phyloP scores from a whole-genome alignment of 2,888 invertebrate species.

The Patella depressa region DNA sequence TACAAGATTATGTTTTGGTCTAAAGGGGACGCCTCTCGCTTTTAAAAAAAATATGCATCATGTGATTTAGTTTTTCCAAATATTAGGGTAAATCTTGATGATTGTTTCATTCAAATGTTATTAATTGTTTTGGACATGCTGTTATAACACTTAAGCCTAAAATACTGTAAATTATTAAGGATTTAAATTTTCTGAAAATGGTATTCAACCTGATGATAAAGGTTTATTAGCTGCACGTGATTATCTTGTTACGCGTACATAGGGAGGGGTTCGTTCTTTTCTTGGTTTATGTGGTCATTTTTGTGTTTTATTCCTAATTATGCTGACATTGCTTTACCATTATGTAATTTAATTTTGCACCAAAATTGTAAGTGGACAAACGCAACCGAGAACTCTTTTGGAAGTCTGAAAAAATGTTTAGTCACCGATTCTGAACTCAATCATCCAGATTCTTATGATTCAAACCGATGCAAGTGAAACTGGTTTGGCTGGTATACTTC shows the following conservation, averaged over 20 bases:
- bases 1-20: too few relatives aligned
- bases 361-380: not conserved
- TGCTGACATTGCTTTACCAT: not conserved
- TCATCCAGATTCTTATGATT: not conserved
- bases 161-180: not conserved
- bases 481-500: not conserved
- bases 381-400: not conserved
- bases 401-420: not conserved
- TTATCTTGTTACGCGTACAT: not conserved
- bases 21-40: too few relatives aligned
- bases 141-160: not conserved
- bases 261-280: not conserved
- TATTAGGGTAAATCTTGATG: too few relatives aligned
- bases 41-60: too few relatives aligned
- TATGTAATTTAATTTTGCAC: not conserved
- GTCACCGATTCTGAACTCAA: not conserved
- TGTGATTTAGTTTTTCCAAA: too few relatives aligned
- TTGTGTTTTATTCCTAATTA: conserved; percentile 6
- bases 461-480: not conserved
- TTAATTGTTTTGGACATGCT: too few relatives aligned
- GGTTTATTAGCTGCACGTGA: not conserved
- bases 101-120: too few relatives aligned
- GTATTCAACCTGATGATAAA: not conserved
- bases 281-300: conserved; percentile 2
- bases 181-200: conserved; percentile 6